Evolutionary conservation across 2,113 vertebrate species (phyloP), one percentile per base, ranked within the genome.

Genomic region (Phaetusa simplex): DNA sequence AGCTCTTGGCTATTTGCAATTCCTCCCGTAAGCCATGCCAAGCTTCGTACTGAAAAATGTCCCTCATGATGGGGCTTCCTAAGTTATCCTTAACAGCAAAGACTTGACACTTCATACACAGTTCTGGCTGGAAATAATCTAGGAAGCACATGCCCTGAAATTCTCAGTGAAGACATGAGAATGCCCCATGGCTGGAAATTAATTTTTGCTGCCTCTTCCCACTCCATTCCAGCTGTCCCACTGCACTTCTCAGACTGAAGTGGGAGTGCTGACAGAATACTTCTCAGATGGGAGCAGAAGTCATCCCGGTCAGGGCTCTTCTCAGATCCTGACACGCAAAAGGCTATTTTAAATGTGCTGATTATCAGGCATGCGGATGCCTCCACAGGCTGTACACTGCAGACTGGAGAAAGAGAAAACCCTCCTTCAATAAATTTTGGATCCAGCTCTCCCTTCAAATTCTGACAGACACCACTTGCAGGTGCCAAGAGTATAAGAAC

Each of bases 331-430:
- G 53, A 61, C 71, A 83, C 32, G 93, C 91, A 86, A 81, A 84
- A 91, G 74, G 71, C 74, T 96, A 95, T 94, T 97, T 95, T 94
- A 96, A 95, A 96, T 42, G 87, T 91, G 87, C 67, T 97, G 94
- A 94, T 90, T 65, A 52, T 62, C 58, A 96, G 81, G 91, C 82
- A 91, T 61, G 90, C 21, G 55, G 50, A 91, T 86, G 79, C 40
- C 45, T 47, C 58, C 24, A 49, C 17, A 66, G 83, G 45, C 53
- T 62, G 21, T 30, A 45, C 38, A 21, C 15, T 85, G 40, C 43
- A 85, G 66, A 34, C 52, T 70, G 62, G 17, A 91, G 81, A 95
- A 90, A 93, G 77, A 84, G 58, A 95, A 95, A 86, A 52, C 32
- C 4, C 52, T 85, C 58, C 76, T 86, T 47, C 47, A 65, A 32